Conservation (phyloP, 2,113 vertebrate species). For the Coracopsis vasa region DNA sequence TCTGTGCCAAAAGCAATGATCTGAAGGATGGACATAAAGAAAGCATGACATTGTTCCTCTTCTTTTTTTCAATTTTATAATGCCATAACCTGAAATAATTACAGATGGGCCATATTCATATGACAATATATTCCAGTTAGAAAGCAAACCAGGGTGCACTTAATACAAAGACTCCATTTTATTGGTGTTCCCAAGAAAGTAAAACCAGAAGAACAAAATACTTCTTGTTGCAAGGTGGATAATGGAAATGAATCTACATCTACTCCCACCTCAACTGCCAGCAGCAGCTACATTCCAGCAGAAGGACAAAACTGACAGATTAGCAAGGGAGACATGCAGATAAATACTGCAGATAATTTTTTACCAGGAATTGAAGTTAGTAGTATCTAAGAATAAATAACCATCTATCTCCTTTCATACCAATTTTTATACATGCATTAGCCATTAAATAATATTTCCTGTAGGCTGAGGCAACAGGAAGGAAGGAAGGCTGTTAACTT, state of each 20-base stretch:
- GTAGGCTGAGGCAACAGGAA: conserved; percentile 11
- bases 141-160: neutral
- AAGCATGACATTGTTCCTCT: neutral
- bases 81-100: neutral
- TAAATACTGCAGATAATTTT: neutral
- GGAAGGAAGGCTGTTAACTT: neutral
- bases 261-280: conserved; percentile 30
- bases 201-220: neutral
- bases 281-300: neutral
- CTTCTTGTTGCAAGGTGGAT: neutral
- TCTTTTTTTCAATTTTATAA: neutral
- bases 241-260: conserved; percentile 2
- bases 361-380: neutral
- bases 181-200: neutral
- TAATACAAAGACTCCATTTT: neutral
- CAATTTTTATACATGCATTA: neutral
- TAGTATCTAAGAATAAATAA: neutral
- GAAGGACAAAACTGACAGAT: conserved; percentile 1
- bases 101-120: neutral
- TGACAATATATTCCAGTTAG: neutral
- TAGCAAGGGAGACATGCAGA: neutral
- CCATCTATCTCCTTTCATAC: neutral
- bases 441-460: neutral
- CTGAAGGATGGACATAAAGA: neutral
- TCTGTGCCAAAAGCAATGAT: neutral